Evolutionary conservation across 2,888 invertebrate species (phyloP), one percentile per base, ranked within the genome.

Genomic region (Amitus sp.): DNA sequence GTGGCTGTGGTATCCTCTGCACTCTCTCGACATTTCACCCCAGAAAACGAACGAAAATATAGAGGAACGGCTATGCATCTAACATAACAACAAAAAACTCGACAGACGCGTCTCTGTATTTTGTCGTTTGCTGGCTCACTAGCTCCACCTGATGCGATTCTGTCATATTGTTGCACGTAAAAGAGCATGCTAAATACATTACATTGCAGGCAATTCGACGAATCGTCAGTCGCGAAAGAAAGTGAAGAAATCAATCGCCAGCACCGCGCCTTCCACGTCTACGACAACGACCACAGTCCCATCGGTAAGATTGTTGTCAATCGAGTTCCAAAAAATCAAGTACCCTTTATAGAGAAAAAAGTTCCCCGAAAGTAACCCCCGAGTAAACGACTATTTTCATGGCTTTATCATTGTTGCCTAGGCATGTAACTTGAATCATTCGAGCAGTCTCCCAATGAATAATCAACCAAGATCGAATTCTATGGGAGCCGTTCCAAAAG

Each of bases 141-240:
- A 74, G 67, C 65, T 69, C 71, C 58, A 42, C 51, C 43, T 30
- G 18, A 46, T 47, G 47, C 40, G 47, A 56, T 17, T 19, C 47
- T 15, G 27, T 20, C 27, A 23, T 40, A 45, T 33, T 4, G 28
- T 28, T 47, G 47, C 33, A 40, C 40, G 34, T 23, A 50, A 23
- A 39, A 45, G 23, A 47, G 58, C 42, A 57, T 45, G 48, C 60
- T 56, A 52, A 53, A 60, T 47, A 73, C 73, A 68, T 80, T 77
- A 55, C 72, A 73, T 79, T 80, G 55, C 78, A 80, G 80, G 80
- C 40, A 78, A 75, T 60, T 63, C 77, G 56, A 67, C 79, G 47
- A 83, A 74, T 75, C 83, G 85, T 66, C 84, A 84, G 12, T 80
- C 83, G 19, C 84, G 86, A 80, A 87, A 86, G 83, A 87, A 86